Conservation (phyloP, 2,113 vertebrate species). For the Campylomormyrus numenius region DNA sequence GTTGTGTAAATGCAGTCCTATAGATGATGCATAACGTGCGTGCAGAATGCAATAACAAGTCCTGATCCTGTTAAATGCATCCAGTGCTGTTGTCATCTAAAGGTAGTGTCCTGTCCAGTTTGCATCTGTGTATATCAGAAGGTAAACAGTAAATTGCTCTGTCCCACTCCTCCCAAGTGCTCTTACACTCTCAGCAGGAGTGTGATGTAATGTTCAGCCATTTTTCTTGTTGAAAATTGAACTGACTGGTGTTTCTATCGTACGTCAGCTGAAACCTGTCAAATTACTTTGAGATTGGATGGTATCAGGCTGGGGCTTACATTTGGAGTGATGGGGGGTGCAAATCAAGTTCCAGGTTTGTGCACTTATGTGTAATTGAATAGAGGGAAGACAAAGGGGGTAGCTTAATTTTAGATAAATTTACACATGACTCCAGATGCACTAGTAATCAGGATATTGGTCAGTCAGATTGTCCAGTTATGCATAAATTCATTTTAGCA, state of each 20-base stretch:
- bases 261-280: background rate
- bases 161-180: background rate
- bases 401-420: background rate
- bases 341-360: background rate
- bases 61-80: conserved; percentile 15
- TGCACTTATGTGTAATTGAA: background rate
- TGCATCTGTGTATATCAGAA: conserved; percentile 1
- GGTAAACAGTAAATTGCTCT: conserved; percentile 1
- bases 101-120: background rate
- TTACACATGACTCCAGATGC: background rate
- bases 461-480: background rate
- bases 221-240: background rate
- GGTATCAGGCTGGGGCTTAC: background rate
- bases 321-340: background rate
- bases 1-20: conserved; percentile 10
- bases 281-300: conserved; percentile 7
- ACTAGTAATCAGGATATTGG: conserved; percentile 1
- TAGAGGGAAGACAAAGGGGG: background rate
- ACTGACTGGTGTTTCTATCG: background rate
- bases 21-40: conserved; percentile 2
- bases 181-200: background rate
- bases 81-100: background rate
- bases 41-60: conserved; percentile 15
- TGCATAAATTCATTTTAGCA: background rate
- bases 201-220: conserved; percentile 1